A percentile compares a stretch with the other conserved stretches of the same genome.
Evolutionary conservation across 2,888 invertebrate species (phyloP).

Genomic region (Dysmachus trigonus): DNA sequence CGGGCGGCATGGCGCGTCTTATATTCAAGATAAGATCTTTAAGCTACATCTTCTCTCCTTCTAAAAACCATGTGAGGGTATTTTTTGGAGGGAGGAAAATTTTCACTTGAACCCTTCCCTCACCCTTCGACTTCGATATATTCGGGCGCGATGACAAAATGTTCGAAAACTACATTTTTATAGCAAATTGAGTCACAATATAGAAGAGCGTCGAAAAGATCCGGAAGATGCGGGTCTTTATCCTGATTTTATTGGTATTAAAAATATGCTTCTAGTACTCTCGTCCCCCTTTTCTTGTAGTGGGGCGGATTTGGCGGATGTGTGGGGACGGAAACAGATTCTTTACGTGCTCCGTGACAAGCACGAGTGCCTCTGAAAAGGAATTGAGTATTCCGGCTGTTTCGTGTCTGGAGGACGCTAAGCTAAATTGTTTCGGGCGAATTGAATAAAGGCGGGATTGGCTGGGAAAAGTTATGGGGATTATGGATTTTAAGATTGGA

Average conservation of each 20-base stretch:
- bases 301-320: neutral
- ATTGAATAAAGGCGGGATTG: neutral
- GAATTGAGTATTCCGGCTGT: neutral
- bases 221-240: neutral
- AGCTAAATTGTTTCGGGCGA: neutral
- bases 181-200: constrained; percentile 33
- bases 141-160: neutral
- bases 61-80: neutral
- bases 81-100: neutral
- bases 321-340: constrained; percentile 5
- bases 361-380: neutral
- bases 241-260: constrained; percentile 21
- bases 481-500: neutral
- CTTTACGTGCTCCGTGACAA: neutral
- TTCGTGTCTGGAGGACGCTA: neutral
- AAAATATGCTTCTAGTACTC: constrained; percentile 7
- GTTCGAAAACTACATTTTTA: constrained; percentile 23
- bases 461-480: neutral
- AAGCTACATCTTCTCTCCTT: neutral
- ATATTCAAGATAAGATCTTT: neutral
- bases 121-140: neutral
- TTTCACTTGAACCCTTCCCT: neutral
- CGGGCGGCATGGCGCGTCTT: neutral
- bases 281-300: neutral
- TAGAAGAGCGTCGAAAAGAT: constrained; percentile 9